Evolutionary conservation across 2,888 invertebrate species (phyloP), one percentile per base, ranked within the genome.

Genomic region (Hybos culiciformis): DNA sequence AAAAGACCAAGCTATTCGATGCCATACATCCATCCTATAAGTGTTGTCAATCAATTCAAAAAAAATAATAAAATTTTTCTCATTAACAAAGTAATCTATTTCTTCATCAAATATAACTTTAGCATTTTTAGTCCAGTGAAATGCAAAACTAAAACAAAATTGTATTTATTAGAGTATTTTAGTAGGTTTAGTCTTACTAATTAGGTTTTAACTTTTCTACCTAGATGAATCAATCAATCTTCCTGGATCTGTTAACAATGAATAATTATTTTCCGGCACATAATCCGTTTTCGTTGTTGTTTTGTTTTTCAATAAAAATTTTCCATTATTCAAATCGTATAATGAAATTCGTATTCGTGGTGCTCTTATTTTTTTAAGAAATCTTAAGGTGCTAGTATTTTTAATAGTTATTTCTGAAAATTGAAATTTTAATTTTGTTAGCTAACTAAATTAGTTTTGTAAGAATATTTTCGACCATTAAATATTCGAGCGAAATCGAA

Each of bases 11-110:
- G 36, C 36, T 6, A 36, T 36, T 20, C 21, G 5, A 36, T 36
- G 21, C 8, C n/a, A 36, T 7, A 20, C 20, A 6, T 21, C 19
- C 14, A n/a, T 36, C 21, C n/a, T 36, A 14, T 14, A 20, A 20
- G 36, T 7, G 21, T 36, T 36, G 21, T 36, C 36, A 36, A 36
- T 36, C 14, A 36, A 21, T 36, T 36, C 36, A 21, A 36, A 36
- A 36, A 36, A 36, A 20, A 36, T 21, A 20, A 36, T 36, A 12
- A 36, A 20, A 36, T 36, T 36, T 20, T 9, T 20, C 20, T n/a
- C 7, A 20, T 36, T 11, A 8, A 36, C 8, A 21, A 20, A 36
- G 14, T 36, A 8, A 4, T 11, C 14, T 21, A 20, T 21, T 36
- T 36, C 20, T 20, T 36, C 21, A 14, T 20, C 9, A 21, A 21